Conservation (phyloP, 1,140 invertebrate species). For the Tetranychus cinnabarinus region DNA sequence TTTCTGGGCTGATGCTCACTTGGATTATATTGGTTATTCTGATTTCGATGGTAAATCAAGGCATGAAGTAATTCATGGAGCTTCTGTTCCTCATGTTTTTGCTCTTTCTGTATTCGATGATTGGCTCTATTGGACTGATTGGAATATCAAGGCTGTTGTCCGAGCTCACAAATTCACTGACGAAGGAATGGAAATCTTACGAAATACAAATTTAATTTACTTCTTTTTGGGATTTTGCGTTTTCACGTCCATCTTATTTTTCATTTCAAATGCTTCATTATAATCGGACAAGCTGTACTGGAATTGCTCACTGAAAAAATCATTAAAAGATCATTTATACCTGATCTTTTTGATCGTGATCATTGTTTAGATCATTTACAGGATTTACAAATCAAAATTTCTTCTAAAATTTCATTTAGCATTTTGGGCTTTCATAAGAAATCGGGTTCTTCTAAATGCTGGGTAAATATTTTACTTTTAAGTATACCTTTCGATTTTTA, state of each 20-base stretch:
- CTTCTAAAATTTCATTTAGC: slow-evolving; percentile 24
- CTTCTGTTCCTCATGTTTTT: slow-evolving; percentile 70
- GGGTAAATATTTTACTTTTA: slow-evolving; percentile 15
- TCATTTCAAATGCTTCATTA: too few species aligned
- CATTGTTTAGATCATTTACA: slow-evolving; percentile 51
- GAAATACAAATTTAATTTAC: background rate
- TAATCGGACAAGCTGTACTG: slow-evolving; percentile 55
- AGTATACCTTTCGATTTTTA: too few species aligned
- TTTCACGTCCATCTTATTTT: background rate
- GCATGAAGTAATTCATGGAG: slow-evolving; percentile 51
- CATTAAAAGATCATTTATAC: slow-evolving; percentile 72
- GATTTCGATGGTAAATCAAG: slow-evolving; percentile 68
- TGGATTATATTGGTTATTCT: slow-evolving; percentile 82
- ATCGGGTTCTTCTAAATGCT: slow-evolving; percentile 32
- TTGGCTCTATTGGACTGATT: slow-evolving; percentile 89
- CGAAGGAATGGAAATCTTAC: background rate
- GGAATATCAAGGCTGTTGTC: slow-evolving; percentile 66
- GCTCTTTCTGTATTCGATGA: slow-evolving; percentile 82
- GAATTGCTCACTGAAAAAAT: slow-evolving; percentile 67
- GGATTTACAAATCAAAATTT: slow-evolving; percentile 45
- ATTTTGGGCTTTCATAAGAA: too few species aligned
- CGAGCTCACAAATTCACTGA: slow-evolving; percentile 27
- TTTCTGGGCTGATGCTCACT: slow-evolving; percentile 93
- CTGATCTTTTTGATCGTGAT: slow-evolving; percentile 36
- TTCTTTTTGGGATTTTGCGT: slow-evolving; percentile 35